Conservation (phyloP, 2,113 vertebrate genomes). For the Synchiropus splendidus region DNA sequence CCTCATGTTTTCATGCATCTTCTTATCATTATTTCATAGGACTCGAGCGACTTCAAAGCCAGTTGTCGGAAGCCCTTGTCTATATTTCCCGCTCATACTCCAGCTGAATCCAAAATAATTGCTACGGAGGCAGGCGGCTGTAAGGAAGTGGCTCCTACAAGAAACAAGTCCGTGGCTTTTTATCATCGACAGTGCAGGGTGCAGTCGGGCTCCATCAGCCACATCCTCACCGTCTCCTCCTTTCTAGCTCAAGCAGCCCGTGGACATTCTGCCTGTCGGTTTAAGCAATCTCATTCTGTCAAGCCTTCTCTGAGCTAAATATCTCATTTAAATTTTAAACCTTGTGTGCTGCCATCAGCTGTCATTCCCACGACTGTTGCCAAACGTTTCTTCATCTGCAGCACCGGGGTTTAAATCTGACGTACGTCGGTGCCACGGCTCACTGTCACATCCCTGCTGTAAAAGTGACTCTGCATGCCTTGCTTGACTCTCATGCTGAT, state of each 20-base stretch:
- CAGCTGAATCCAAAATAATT: conserved; percentile 49
- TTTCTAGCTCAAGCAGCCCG: too few species aligned
- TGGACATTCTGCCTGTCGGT: too few species aligned
- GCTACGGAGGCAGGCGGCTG: conserved; percentile 41
- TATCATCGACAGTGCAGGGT: too few species aligned
- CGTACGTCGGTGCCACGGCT: too few species aligned
- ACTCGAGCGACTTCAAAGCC: conserved; percentile 51
- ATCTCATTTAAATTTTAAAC: not conserved
- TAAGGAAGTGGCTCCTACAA: conserved; percentile 18
- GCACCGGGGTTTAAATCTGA: too few species aligned
- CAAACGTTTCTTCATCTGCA: too few species aligned
- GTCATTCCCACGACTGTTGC: not conserved
- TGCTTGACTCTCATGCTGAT: too few species aligned
- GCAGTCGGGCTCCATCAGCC: too few species aligned
- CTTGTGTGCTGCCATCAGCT: not conserved
- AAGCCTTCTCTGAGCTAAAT: not conserved
- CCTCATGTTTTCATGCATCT: conserved; percentile 14
- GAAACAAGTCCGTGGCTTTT: too few species aligned
- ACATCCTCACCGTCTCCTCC: too few species aligned
- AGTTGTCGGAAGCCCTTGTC: conserved; percentile 25
- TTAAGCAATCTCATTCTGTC: not conserved
- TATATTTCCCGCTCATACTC: conserved; percentile 34
- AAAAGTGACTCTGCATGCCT: too few species aligned
- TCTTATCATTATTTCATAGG: conserved; percentile 61
- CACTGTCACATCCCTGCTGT: too few species aligned